Evolutionary conservation across 2,113 vertebrate genomes (phyloP).

Genomic region (Tympanuchus pallidicinctus): DNA sequence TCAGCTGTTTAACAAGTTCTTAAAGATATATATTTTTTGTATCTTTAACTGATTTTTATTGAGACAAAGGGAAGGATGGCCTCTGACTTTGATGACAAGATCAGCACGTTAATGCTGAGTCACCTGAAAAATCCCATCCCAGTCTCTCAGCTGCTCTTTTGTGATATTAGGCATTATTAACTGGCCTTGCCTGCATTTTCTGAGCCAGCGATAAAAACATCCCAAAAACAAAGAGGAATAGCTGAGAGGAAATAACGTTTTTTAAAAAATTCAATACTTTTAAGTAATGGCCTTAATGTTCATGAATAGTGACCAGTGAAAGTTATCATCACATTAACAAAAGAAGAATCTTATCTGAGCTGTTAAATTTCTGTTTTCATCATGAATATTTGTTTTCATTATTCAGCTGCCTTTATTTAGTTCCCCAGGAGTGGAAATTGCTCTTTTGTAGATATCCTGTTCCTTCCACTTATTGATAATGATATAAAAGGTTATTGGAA

Average conservation of each 20-base stretch:
- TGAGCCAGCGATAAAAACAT: background rate
- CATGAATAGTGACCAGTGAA: background rate
- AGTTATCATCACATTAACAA: background rate
- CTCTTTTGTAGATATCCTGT: background rate
- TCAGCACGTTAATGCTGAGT: background rate
- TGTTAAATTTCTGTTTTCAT: background rate
- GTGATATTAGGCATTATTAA: background rate
- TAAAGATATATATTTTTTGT: background rate
- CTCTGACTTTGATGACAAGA: background rate
- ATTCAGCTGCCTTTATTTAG: background rate
- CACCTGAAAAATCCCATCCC: background rate
- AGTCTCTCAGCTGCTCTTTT: background rate
- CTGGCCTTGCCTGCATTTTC: background rate
- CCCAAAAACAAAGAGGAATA: background rate
- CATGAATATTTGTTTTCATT: background rate
- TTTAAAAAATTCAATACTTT: background rate
- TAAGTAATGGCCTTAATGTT: background rate
- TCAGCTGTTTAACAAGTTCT: background rate
- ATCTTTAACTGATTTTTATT: background rate
- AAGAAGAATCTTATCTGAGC: background rate
- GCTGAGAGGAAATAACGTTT: background rate
- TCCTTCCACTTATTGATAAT: background rate
- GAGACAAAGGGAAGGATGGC: background rate
- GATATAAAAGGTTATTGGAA: background rate
- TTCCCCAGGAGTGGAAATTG: background rate